Base-by-base conservation (phyloP, 2,113 vertebrate species). In the Pimephales promelas region DNA sequence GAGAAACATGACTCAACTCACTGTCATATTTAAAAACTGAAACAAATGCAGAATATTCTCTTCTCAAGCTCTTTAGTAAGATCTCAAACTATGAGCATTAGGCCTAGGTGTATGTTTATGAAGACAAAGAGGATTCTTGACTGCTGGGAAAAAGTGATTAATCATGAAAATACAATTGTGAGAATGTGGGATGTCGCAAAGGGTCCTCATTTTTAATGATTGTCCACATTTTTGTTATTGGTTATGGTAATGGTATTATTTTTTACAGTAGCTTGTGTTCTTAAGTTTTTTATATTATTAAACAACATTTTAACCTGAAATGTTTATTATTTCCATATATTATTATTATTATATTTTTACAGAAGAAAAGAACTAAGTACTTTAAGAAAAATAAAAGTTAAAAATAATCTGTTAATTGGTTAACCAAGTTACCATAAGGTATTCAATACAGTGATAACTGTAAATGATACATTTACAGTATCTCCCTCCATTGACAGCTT, bases 21-120 rank as follows among this genome's bases (percentile, higher is more conserved):
- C n/a, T 16, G 34, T 77, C 34, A 77, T 40, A 76, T 36, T 57
- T n/a, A 40, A 36, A 57, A 77, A 77, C 2, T 36, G 47, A 76
- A 76, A 54, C 34, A 5, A 56, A 20, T 56, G 73, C 28, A 75
- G 73, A 75, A 75, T 26, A 34, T 31, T 54, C 28, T 56, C 28
- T 76, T 76, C 49, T 54, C 73, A 36, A 76, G 28, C 20, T n/a
- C 36, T 70, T 70, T 43, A 43, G 2, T 43, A 40, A 40, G 66
- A 68, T 10, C 9, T 68, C 64, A 40, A 22, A 68, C 64, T 36
- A 40, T 11, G 20, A 68, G 9, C 9, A 40, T 68, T 68, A 68
- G 34, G 64, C 40, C 18, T 68, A 10, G 5, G 64, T 40, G 34
- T 66, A 16, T 34, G 31, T 28, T 28, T 31, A 31, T 18, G 31